Evolutionary conservation across 2,113 vertebrate species (phyloP).

Genomic region (Ochotona princeps): DNA sequence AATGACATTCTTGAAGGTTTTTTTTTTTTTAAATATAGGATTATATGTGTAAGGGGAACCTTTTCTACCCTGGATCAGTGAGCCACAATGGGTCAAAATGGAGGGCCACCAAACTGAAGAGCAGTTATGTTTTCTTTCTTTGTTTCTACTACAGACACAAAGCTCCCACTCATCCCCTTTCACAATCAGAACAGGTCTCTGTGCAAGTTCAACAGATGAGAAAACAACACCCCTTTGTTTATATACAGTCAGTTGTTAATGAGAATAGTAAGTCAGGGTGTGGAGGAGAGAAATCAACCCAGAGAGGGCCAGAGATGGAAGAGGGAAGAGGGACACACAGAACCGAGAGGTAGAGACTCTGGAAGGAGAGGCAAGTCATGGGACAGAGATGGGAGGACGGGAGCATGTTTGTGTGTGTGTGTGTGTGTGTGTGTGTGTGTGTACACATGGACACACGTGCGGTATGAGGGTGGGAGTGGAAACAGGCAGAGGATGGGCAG

Average conservation of each 20-base stretch:
- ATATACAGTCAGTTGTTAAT: conserved; percentile 57
- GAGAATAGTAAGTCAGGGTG: background rate
- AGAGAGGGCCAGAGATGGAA: background rate
- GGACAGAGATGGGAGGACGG: background rate
- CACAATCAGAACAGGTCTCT: conserved; percentile 56
- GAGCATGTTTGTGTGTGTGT: background rate
- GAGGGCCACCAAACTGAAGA: conserved; percentile 55
- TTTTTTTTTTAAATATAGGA: conserved; percentile 44
- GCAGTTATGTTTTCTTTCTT: conserved; percentile 48
- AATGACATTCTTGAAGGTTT: conserved; percentile 67
- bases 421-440: background rate
- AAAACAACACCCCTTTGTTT: conserved; percentile 67
- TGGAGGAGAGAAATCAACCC: background rate
- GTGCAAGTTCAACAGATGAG: conserved; percentile 60
- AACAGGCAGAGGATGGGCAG: background rate
- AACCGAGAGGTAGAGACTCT: background rate
- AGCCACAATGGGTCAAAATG: conserved; percentile 38
- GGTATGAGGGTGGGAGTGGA: background rate
- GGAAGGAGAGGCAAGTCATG: background rate
- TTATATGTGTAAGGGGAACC: conserved; percentile 8
- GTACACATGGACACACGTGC: too few species aligned
- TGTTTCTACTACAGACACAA: conserved; percentile 56
- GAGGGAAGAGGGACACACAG: background rate
- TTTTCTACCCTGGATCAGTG: conserved; percentile 26
- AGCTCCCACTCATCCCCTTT: conserved; percentile 61